Conservation (phyloP, 2,797 vertebrate species). For the Oreonectes daqikongensis region DNA sequence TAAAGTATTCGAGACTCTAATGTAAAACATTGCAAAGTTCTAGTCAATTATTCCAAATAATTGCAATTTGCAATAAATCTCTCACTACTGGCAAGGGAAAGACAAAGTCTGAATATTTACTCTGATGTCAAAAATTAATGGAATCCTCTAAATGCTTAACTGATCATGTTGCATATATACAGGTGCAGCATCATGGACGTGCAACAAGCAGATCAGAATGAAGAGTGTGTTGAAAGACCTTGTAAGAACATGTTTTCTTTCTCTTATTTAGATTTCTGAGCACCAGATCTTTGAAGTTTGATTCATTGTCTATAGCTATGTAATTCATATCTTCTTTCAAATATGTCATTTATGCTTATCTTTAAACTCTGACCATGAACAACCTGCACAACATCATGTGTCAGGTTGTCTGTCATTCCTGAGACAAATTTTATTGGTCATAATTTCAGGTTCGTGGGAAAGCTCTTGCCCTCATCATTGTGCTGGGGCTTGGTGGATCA, state of each 20-base stretch:
- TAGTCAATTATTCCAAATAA: too few relatives aligned
- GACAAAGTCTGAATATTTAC: too few relatives aligned
- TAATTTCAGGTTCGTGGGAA: conserved; percentile 68
- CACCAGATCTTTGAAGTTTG: too few relatives aligned
- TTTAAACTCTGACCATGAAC: not conserved
- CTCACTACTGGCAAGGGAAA: not conserved
- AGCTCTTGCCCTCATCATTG: conserved; percentile 71
- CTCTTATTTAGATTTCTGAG: too few relatives aligned
- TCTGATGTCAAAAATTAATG: conserved; percentile 76
- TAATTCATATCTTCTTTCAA: too few relatives aligned
- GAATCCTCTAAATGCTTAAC: conserved; percentile 60
- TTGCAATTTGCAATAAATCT: not conserved
- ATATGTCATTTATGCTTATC: too few relatives aligned
- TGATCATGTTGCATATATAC: conserved; percentile 27
- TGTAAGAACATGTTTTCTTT: conserved; percentile 63
- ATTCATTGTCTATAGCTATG: too few relatives aligned
- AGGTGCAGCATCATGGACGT: not conserved
- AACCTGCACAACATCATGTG: not conserved
- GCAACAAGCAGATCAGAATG: conserved; percentile 61
- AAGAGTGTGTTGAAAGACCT: conserved; percentile 66
- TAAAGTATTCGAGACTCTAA: too few relatives aligned
- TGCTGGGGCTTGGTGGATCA: conserved; percentile 80
- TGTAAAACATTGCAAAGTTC: too few relatives aligned
- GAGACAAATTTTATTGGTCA: not conserved
- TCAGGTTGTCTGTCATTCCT: not conserved